Base-by-base conservation (phyloP, 2,888 invertebrate species). In the Urechis unicinctus region DNA sequence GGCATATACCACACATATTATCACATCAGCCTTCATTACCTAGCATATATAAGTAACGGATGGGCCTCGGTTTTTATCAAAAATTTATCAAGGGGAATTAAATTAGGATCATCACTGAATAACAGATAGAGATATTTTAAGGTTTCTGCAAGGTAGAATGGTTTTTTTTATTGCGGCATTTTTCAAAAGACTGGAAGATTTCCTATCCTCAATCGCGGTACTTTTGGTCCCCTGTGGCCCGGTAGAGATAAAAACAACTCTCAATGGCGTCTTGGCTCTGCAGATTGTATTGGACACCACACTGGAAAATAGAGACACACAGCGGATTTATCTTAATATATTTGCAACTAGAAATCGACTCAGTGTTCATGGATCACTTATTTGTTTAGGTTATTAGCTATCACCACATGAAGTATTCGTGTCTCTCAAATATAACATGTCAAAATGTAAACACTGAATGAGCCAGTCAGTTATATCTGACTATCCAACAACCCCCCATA, bases 151-250 rank as follows among this genome's bases (percentile, higher is more conserved):
- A 95, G 81, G 83, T 95, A 97, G 81, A 96, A 98, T 24, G 92
- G 91, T 76, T 98, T 97, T 88, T 96, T 93, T 85, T 91, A 88
- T 78, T 98, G 2, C 96, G 90, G 77, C 94, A 86, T 74, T 91
- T 93, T 77, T 96, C 92, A 70, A 98, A 92, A 0, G 90, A 81
- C 85, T 88, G 81, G 75, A 91, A 98, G 69, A 97, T 92, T 72
- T 87, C 85, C 96, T 96, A 98, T 21, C 96, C 98, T 96, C 95
- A 95, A 53, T 95, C 90, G 73, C 94, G 92, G 78, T 94, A 98
- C 30, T 91, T 93, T 60, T 85, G 85, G 78, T 98, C 94, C 44
- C 91, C 91, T 2, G 96, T 97, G 24, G 95, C 81, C 65, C 93
- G 88, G 79, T 94, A 95, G 84, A 98, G 85, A 76, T 96, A 95